phyloP scores from a whole-genome alignment of 2,888 invertebrate species.

The Dysmachus trigonus region DNA sequence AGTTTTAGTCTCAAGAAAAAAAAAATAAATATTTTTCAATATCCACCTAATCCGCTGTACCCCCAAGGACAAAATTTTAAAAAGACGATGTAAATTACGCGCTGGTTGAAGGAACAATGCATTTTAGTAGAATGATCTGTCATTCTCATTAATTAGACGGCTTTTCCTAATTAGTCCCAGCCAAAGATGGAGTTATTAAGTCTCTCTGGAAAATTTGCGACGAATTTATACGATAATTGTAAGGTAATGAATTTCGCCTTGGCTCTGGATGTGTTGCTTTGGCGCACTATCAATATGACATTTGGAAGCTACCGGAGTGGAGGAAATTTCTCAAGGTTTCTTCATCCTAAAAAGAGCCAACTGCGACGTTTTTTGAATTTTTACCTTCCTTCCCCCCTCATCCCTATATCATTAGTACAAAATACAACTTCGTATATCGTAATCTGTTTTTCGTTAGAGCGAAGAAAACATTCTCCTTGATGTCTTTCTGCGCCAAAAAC shows the following conservation, averaged over 20 bases:
- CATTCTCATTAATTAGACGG: conserved; percentile 10
- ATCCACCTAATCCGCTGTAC: background rate
- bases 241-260: background rate
- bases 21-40: background rate
- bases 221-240: background rate
- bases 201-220: background rate
- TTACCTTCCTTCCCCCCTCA: background rate
- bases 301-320: background rate
- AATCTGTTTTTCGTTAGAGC: background rate
- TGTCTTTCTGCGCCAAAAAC: background rate
- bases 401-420: background rate
- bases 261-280: background rate
- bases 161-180: background rate
- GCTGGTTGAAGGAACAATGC: background rate
- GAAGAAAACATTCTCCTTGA: background rate
- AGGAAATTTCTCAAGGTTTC: background rate
- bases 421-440: background rate
- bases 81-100: background rate
- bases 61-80: background rate
- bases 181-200: background rate
- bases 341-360: background rate
- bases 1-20: background rate
- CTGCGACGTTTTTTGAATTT: background rate
- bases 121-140: background rate
- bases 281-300: background rate